Evolutionary conservation across 1,140 invertebrate species (phyloP).

Genomic region (Drosophila busckii): DNA sequence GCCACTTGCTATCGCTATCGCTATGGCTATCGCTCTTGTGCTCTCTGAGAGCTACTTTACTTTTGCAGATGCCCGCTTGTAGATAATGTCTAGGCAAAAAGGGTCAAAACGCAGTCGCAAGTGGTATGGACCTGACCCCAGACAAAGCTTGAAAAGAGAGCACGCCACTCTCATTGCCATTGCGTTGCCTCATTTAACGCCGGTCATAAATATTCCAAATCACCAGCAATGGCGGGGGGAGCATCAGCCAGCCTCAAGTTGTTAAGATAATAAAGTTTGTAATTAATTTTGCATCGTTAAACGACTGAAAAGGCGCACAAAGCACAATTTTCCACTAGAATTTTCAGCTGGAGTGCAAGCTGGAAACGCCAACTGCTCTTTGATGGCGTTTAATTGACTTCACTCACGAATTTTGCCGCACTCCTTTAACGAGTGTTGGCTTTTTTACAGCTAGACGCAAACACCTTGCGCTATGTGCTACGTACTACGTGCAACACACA

Average conservation of each 20-base stretch:
- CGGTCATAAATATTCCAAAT: slow-evolving; percentile 72
- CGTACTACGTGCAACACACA: slow-evolving; percentile 7
- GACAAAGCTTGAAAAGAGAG: neutral
- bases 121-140: slow-evolving; percentile 25
- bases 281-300: slow-evolving; percentile 76
- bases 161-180: slow-evolving; percentile 15
- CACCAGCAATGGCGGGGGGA: slow-evolving; percentile 57
- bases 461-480: slow-evolving; percentile 9
- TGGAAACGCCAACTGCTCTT: slow-evolving; percentile 29
- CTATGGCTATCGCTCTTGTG: too few relatives aligned
- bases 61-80: slow-evolving; percentile 42
- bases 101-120: slow-evolving; percentile 53
- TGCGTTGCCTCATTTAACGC: slow-evolving; percentile 66
- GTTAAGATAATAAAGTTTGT: slow-evolving; percentile 75
- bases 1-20: too few relatives aligned
- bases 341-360: slow-evolving; percentile 23
- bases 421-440: neutral
- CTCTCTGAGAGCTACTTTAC: too few relatives aligned
- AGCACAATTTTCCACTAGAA: slow-evolving; percentile 15
- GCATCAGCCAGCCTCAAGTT: slow-evolving; percentile 49
- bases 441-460: slow-evolving; percentile 31
- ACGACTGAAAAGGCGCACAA: slow-evolving; percentile 11
- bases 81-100: slow-evolving; percentile 54
- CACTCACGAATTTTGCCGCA: slow-evolving; percentile 52
- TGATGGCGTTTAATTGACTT: slow-evolving; percentile 52